A percentile compares a stretch with the other conserved stretches of the same genome.
Evolutionary conservation across 2,113 vertebrate genomes (phyloP).

Genomic region (Alouatta palliata): DNA sequence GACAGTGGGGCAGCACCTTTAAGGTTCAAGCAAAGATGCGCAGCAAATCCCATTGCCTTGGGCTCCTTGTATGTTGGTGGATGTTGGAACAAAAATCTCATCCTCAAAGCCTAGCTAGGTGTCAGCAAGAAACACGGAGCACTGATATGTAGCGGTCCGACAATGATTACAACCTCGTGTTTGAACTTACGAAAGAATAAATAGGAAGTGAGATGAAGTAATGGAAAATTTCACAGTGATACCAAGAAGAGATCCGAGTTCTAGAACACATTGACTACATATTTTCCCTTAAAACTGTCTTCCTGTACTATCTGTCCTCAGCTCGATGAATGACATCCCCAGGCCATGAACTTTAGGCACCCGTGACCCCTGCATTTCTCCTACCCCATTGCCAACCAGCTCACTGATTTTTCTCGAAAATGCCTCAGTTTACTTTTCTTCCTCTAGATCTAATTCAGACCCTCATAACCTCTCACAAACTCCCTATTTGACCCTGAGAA

Average conservation of each 20-base stretch:
- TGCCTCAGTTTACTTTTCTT: background rate
- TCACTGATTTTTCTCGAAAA: background rate
- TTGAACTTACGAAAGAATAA: background rate
- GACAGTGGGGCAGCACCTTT: background rate
- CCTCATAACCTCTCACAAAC: background rate
- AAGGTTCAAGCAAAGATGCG: background rate
- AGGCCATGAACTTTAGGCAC: background rate
- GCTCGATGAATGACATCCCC: background rate
- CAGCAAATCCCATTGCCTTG: background rate
- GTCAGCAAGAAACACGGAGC: background rate
- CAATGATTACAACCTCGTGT: background rate
- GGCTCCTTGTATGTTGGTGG: background rate
- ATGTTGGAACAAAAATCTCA: background rate
- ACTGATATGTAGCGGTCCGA: background rate
- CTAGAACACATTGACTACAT: background rate
- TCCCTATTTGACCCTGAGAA: background rate
- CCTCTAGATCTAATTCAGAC: background rate
- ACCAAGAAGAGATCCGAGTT: background rate
- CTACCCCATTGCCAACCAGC: background rate
- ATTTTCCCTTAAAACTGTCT: background rate
- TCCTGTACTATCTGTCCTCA: background rate
- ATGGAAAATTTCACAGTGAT: background rate
- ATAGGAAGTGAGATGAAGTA: background rate
- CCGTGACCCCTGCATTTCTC: background rate
- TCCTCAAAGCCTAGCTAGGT: background rate